A percentile compares a stretch with the other conserved stretches of the same genome.
These are phyloP conservation scores for Rhineura floridana DNA, from an alignment of 2,113 vertebrate species.

Conservation along the genomic window DNA sequence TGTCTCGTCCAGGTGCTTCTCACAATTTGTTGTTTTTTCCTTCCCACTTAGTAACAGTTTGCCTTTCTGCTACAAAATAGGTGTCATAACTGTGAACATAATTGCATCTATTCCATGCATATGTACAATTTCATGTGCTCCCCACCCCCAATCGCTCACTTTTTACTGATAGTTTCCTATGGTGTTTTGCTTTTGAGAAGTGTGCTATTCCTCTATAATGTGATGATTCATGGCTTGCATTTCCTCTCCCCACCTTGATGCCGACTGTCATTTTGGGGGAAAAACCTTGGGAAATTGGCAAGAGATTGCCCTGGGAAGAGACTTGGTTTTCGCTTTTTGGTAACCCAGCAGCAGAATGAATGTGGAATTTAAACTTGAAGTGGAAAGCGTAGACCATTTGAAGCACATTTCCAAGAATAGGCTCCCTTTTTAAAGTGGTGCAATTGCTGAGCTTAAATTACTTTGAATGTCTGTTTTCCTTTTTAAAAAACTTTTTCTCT, in stretches of 20 bases:
- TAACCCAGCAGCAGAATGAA: conserved; percentile 56
- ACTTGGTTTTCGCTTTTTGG: conserved; percentile 55
- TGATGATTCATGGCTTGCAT: conserved; percentile 35
- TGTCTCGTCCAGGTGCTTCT: conserved; percentile 35
- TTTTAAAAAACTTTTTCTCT: background rate
- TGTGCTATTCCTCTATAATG: conserved; percentile 48
- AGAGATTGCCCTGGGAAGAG: conserved; percentile 62
- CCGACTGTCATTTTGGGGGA: conserved; percentile 44
- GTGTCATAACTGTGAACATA: conserved; percentile 63
- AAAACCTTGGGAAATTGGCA: conserved; percentile 50
- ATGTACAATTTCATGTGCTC: conserved; percentile 45
- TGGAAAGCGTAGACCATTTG: conserved; percentile 56
- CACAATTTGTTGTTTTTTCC: conserved; percentile 38
- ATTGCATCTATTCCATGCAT: conserved; percentile 62
- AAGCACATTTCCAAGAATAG: conserved; percentile 59
- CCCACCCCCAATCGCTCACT: conserved; percentile 19
- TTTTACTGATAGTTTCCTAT: conserved; percentile 52
- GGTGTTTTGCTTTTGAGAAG: conserved; percentile 27
- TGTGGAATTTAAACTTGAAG: conserved; percentile 59
- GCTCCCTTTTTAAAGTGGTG: conserved; percentile 47
- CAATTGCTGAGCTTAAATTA: conserved; percentile 43
- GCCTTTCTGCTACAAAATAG: conserved; percentile 56
- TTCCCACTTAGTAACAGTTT: conserved; percentile 55
- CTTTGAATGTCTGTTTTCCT: no score
- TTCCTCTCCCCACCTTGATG: conserved; percentile 30